Evolutionary conservation across 2,113 vertebrate species (phyloP).

Genomic region (Gobio gobio): DNA sequence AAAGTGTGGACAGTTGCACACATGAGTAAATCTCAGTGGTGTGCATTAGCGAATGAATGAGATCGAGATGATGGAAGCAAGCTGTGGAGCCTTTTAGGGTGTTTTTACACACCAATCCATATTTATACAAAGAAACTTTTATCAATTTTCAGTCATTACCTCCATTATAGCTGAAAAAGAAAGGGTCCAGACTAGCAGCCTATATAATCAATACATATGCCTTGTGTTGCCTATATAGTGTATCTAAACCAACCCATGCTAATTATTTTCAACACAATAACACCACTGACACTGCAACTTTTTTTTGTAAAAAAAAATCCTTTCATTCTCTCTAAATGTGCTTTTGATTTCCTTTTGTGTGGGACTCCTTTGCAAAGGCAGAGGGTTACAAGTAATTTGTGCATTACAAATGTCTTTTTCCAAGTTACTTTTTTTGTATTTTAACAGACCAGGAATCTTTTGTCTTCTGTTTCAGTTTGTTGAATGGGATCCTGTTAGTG

Average conservation of each 20-base stretch:
- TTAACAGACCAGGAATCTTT: neutral
- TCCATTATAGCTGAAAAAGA: neutral
- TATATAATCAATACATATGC: conserved; percentile 16
- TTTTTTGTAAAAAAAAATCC: neutral
- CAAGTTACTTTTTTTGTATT: neutral
- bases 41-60: neutral
- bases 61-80: neutral
- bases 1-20: conserved; percentile 8
- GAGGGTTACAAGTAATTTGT: neutral
- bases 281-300: neutral
- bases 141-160: neutral
- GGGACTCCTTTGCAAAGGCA: neutral
- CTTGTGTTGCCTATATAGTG: conserved; percentile 10
- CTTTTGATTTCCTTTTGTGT: neutral
- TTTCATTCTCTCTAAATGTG: neutral
- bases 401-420: neutral
- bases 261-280: neutral
- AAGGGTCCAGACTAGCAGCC: neutral
- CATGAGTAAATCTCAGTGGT: neutral
- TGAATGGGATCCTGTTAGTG: neutral
- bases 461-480: neutral
- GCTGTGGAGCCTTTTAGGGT: neutral
- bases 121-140: conserved; percentile 29
- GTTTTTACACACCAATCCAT: conserved; percentile 21
- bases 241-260: neutral